Percentiles rank a stretch among this genome's conserved stretches.
Conservation (phyloP, 2,113 vertebrate genomes). For the Neodon shergylaensis region DNA sequence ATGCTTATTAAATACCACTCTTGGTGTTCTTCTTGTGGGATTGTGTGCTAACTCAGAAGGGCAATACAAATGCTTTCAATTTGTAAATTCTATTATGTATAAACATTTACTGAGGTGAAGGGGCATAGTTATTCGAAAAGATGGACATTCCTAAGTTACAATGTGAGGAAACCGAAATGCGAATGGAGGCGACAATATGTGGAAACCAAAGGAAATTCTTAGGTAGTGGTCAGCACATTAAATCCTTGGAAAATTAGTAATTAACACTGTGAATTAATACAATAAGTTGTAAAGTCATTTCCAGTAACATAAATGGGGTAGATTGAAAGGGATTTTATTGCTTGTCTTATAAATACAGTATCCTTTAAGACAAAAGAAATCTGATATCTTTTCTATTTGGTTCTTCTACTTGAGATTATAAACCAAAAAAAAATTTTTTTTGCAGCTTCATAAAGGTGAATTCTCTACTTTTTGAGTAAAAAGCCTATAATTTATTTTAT, state of each 20-base stretch:
- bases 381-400: background rate
- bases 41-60: background rate
- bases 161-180: background rate
- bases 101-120: background rate
- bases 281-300: background rate
- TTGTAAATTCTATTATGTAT: background rate
- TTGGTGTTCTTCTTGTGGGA: background rate
- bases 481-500: constrained; percentile 19
- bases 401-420: background rate
- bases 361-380: background rate
- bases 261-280: background rate
- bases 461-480: background rate
- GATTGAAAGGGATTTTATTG: background rate
- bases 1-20: rapidly evolving
- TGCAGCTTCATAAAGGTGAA: background rate
- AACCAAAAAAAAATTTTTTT: background rate
- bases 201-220: background rate
- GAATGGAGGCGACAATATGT: background rate
- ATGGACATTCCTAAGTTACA: background rate
- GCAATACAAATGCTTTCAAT: background rate
- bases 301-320: background rate
- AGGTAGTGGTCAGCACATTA: background rate
- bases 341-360: constrained; percentile 18
- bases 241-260: background rate
- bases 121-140: rapidly evolving